These are phyloP conservation scores for Austrolebias charrua DNA, from an alignment of 2,797 vertebrate genomes.

Conservation along the genomic window DNA sequence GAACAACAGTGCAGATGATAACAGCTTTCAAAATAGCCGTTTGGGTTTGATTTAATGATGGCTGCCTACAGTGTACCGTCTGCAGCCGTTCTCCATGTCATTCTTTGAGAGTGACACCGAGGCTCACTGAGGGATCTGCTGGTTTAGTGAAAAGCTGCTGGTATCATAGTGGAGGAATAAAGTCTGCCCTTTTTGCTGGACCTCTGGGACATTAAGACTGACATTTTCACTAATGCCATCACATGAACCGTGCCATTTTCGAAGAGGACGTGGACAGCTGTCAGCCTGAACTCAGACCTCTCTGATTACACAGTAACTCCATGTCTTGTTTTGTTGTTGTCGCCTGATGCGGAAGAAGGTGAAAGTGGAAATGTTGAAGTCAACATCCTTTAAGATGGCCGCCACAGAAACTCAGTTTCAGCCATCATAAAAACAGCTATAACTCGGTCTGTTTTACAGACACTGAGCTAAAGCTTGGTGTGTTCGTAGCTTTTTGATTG, in stretches of 20 bases:
- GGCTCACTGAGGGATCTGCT: constrained; percentile 23
- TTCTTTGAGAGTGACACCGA: constrained; percentile 30
- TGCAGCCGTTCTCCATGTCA: background rate
- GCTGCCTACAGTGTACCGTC: background rate
- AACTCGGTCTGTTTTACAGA: no score
- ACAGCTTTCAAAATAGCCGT: background rate
- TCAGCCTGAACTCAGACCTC: constrained; percentile 57
- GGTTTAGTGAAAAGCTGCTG: constrained; percentile 38
- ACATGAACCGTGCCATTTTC: constrained; percentile 62
- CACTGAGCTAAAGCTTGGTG: no score
- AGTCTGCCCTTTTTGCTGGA: constrained; percentile 66
- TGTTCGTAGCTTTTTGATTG: no score
- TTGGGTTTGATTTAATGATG: background rate
- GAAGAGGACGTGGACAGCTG: constrained; percentile 57
- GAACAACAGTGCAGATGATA: background rate
- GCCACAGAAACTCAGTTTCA: no score
- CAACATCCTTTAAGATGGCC: no score
- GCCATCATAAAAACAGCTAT: no score
- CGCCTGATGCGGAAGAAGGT: constrained; percentile 2
- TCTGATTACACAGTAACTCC: constrained; percentile 60
- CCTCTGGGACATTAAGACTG: constrained; percentile 60
- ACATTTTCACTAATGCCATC: constrained; percentile 73
- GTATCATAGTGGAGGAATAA: constrained; percentile 42
- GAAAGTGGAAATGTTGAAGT: constrained; percentile 7
- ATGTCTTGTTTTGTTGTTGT: constrained; percentile 26